These are phyloP conservation scores for Leucophora obtusa DNA, from an alignment of 2,888 invertebrate genomes.

Conservation along the genomic window DNA sequence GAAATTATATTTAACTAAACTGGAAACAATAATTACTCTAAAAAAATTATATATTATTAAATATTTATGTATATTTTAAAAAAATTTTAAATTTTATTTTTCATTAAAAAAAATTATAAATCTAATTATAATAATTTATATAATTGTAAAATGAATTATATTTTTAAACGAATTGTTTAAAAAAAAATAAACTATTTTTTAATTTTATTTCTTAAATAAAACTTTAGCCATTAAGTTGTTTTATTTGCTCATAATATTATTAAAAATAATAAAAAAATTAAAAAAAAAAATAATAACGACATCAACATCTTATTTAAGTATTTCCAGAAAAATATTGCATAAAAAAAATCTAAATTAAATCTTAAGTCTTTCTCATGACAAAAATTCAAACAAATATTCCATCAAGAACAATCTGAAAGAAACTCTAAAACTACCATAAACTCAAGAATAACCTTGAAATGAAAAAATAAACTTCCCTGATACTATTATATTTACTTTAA, in stretches of 20 bases:
- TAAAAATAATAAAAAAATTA: constrained; percentile 16
- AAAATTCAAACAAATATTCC: constrained; percentile 11
- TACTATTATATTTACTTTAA: constrained; percentile 1
- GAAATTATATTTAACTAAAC: constrained; percentile 45
- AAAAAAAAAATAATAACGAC: background rate
- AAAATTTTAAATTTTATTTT: constrained; percentile 24
- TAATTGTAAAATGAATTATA: constrained; percentile 28
- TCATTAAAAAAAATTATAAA: constrained; percentile 27
- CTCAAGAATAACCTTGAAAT: background rate
- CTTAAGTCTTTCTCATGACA: constrained; percentile 1
- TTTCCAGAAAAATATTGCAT: constrained; percentile 12
- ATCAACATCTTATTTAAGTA: background rate
- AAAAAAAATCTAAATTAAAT: background rate
- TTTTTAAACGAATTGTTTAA: background rate
- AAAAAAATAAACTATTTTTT: background rate
- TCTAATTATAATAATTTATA: constrained; percentile 32
- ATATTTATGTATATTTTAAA: constrained; percentile 17
- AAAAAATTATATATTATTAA: constrained; percentile 8
- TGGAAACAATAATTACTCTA: constrained; percentile 61
- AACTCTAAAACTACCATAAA: background rate
- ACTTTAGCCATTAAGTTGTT: constrained; percentile 45
- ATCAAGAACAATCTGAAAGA: constrained; percentile 7
- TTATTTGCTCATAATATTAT: constrained; percentile 54
- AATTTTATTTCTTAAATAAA: constrained; percentile 8
- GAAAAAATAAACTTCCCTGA: constrained; percentile 8